These are phyloP conservation scores for Coilia nasus DNA, from an alignment of 2,797 vertebrate genomes.

Conservation along the genomic window DNA sequence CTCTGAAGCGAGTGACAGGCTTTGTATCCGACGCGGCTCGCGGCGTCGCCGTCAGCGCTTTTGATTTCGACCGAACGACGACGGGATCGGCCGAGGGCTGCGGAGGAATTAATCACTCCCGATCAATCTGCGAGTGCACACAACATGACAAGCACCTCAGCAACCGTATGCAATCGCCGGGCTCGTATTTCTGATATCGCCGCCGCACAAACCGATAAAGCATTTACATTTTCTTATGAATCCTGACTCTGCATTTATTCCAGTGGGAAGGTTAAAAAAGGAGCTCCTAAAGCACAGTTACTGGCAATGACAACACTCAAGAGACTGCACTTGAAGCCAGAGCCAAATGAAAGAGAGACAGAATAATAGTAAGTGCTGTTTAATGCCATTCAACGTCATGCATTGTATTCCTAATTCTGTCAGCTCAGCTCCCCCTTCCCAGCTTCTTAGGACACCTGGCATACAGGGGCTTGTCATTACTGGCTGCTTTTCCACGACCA, in stretches of 20 bases:
- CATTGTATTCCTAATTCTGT: not conserved
- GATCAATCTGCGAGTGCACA: not conserved
- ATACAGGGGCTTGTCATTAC: not conserved
- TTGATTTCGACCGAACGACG: not conserved
- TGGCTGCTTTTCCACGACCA: not conserved
- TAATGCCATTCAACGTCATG: not conserved
- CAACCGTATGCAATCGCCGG: not conserved
- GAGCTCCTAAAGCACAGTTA: not conserved
- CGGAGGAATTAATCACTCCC: constrained; percentile 11
- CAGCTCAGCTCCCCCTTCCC: not conserved
- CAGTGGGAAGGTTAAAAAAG: not conserved
- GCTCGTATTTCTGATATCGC: not conserved
- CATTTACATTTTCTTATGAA: not conserved
- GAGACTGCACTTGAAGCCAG: not conserved
- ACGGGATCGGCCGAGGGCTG: not conserved
- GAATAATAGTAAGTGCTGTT: not conserved
- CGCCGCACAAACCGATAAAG: not conserved
- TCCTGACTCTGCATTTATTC: constrained; percentile 7
- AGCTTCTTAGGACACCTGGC: not conserved
- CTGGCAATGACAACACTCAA: not conserved
- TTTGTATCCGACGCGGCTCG: not conserved
- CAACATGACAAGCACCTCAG: not conserved
- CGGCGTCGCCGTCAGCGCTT: not conserved
- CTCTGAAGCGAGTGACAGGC: constrained; percentile 16
- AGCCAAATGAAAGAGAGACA: not conserved